phyloP scores from a whole-genome alignment of 1,140 invertebrate genomes.

The Ips typographus region DNA sequence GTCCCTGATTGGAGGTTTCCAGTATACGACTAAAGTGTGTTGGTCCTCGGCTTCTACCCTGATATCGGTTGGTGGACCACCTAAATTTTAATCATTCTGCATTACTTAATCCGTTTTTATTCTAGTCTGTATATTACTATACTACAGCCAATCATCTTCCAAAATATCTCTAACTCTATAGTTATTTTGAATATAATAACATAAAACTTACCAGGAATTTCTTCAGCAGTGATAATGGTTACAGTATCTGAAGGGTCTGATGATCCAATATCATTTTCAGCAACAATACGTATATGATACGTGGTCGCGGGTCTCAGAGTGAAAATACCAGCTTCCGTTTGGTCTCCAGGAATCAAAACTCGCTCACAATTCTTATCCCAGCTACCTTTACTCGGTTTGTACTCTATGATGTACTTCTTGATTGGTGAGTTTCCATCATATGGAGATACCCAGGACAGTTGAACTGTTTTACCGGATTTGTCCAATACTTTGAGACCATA shows the following conservation, averaged over 20 bases:
- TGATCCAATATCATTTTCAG: constrained; percentile 91
- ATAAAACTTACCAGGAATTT: constrained; percentile 63
- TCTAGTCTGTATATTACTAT: no score
- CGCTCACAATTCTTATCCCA: constrained; percentile 82
- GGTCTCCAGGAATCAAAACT: constrained; percentile 80
- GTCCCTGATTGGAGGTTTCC: constrained; percentile 87
- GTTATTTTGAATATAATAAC: no score
- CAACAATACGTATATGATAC: constrained; percentile 90
- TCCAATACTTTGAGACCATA: constrained; percentile 88
- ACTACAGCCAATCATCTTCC: no score
- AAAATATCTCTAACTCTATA: no score
- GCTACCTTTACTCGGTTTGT: constrained; percentile 85
- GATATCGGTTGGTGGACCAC: constrained; percentile 78
- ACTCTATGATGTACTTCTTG: constrained; percentile 88
- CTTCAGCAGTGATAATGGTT: constrained; percentile 92
- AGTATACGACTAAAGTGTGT: constrained; percentile 87
- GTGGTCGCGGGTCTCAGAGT: constrained; percentile 88
- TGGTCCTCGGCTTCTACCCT: constrained; percentile 90
- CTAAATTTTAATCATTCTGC: constrained; percentile 40
- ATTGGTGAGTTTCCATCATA: constrained; percentile 96
- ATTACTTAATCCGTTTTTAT: no score
- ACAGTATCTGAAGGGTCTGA: constrained; percentile 90
- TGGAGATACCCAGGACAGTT: constrained; percentile 89
- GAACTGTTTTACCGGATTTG: constrained; percentile 86
- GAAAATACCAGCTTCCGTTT: constrained; percentile 84